These are phyloP conservation scores for Psittacula echo DNA, from an alignment of 2,797 vertebrate species.

Conservation along the genomic window DNA sequence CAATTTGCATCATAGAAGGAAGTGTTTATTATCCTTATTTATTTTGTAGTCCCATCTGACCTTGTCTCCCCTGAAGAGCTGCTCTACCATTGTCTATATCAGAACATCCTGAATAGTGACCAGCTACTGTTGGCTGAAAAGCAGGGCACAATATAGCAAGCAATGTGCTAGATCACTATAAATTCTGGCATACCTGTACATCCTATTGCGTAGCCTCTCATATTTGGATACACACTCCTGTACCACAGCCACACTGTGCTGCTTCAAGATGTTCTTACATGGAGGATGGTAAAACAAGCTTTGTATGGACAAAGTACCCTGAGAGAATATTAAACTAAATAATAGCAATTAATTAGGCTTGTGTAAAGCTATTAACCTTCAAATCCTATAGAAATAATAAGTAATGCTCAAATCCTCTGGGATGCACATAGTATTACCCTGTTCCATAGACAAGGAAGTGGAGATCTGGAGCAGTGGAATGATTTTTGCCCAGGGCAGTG, in stretches of 20 bases:
- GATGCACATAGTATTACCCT: neutral
- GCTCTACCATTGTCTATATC: neutral
- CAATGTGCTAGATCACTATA: neutral
- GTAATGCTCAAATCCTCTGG: neutral
- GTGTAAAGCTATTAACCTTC: constrained; percentile 68
- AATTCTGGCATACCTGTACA: neutral
- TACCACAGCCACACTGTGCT: fast-evolving
- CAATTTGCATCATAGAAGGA: neutral
- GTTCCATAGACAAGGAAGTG: neutral
- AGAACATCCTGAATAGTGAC: fast-evolving
- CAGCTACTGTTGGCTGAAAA: neutral
- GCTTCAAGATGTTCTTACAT: fast-evolving
- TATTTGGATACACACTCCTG: fast-evolving
- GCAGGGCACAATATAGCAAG: neutral
- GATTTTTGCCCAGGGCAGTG: neutral
- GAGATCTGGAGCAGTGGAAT: neutral
- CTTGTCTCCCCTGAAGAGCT: neutral
- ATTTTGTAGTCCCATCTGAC: neutral
- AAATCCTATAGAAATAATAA: constrained; percentile 49
- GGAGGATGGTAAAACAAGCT: neutral
- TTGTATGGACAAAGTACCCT: neutral
- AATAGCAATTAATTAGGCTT: constrained; percentile 66
- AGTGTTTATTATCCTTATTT: neutral
- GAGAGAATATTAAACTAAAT: constrained; percentile 61
- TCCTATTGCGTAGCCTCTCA: fast-evolving